Evolutionary conservation across 2,888 invertebrate genomes (phyloP).

Genomic region (Acleris emargana): DNA sequence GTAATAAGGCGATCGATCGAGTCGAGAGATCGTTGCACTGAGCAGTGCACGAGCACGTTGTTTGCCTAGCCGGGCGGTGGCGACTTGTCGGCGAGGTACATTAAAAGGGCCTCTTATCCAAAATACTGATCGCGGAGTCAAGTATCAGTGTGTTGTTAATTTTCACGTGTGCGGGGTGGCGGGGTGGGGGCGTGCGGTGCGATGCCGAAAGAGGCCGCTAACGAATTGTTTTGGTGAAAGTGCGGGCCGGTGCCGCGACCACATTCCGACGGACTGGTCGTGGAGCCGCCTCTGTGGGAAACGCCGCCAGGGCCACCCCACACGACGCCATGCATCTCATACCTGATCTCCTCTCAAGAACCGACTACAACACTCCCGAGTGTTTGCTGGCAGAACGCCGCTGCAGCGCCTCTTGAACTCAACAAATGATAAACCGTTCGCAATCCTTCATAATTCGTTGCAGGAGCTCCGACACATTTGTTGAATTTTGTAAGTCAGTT

Average conservation of each 20-base stretch:
- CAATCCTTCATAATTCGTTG: constrained; percentile 12
- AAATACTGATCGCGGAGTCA: constrained; percentile 68
- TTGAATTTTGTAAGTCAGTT: neutral
- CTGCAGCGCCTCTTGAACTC: neutral
- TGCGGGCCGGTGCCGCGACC: constrained; percentile 82
- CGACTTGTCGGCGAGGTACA: constrained; percentile 53
- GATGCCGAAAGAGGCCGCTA: constrained; percentile 82
- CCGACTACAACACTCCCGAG: constrained; percentile 44
- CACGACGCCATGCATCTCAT: constrained; percentile 66
- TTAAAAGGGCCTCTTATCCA: constrained; percentile 62
- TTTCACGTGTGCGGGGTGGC: constrained; percentile 73
- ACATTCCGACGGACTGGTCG: constrained; percentile 83
- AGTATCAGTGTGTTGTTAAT: constrained; percentile 75
- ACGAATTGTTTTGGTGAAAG: constrained; percentile 85
- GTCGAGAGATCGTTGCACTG: neutral
- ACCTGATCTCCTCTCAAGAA: constrained; percentile 55
- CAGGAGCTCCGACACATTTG: constrained; percentile 7
- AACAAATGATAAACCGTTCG: neutral
- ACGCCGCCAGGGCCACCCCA: constrained; percentile 77
- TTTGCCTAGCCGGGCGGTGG: constrained; percentile 13
- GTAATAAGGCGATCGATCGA: constrained; percentile 4
- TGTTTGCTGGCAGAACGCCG: constrained; percentile 13
- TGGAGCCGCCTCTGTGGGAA: constrained; percentile 83
- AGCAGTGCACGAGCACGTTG: constrained; percentile 14
- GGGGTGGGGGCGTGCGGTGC: constrained; percentile 68